Evolutionary conservation across 1,140 invertebrate species (phyloP).

Genomic region (Aphelinus atriplicis): DNA sequence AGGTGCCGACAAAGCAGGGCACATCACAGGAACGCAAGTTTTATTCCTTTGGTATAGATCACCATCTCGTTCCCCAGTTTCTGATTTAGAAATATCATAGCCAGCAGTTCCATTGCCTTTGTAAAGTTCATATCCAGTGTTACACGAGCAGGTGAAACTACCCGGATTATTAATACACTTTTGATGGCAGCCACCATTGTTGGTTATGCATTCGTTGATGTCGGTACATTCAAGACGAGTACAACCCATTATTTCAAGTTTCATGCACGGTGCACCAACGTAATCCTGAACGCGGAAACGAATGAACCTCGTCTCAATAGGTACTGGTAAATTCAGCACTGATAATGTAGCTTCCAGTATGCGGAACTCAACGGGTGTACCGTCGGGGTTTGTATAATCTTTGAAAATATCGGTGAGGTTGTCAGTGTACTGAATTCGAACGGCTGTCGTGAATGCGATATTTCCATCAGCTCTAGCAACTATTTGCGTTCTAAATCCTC

Average conservation of each 20-base stretch:
- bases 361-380: conserved; percentile 91
- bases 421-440: conserved; percentile 87
- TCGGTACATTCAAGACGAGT: conserved; percentile 89
- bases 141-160: conserved; percentile 87
- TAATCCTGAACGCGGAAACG: conserved; percentile 91
- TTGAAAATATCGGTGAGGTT: conserved; percentile 89
- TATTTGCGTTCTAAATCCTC: conserved; percentile 89
- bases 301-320: conserved; percentile 90
- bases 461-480: conserved; percentile 81
- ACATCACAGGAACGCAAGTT: conserved; percentile 94
- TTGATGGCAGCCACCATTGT: conserved; percentile 94
- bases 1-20: conserved; percentile 80
- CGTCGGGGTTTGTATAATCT: conserved; percentile 91
- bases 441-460: conserved; percentile 86
- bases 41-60: conserved; percentile 93
- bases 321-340: conserved; percentile 87
- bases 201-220: conserved; percentile 89
- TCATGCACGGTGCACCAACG: conserved; percentile 86
- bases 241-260: conserved; percentile 94
- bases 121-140: conserved; percentile 93
- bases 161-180: conserved; percentile 92
- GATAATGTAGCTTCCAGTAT: conserved; percentile 88
- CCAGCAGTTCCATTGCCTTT: conserved; percentile 90
- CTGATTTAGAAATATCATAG: conserved; percentile 82
- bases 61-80: conserved; percentile 87